Evolutionary conservation across 2,113 vertebrate genomes (phyloP).

Genomic region (Salvelinus alpinus): DNA sequence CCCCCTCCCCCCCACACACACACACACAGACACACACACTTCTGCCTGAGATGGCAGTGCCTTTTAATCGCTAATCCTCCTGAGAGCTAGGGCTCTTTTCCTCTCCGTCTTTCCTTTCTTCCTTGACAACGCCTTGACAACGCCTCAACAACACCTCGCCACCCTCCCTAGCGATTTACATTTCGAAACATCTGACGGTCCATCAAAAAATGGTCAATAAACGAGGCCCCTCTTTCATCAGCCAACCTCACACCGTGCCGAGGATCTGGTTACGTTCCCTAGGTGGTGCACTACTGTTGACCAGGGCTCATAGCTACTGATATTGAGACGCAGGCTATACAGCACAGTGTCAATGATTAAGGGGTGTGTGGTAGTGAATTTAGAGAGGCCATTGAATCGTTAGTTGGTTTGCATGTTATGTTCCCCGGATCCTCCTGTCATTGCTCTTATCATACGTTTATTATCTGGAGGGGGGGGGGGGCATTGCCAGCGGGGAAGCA

Average conservation of each 20-base stretch:
- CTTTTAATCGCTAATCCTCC: slow-evolving; percentile 63
- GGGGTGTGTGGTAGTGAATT: slow-evolving; percentile 25
- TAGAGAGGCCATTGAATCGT: too few relatives aligned
- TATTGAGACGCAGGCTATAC: slow-evolving; percentile 17
- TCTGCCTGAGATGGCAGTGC: neutral
- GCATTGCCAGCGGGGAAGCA: slow-evolving; percentile 62
- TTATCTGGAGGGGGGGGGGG: slow-evolving; percentile 58
- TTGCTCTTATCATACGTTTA: slow-evolving; percentile 67
- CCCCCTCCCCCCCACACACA: too few relatives aligned
- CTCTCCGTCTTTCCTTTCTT: slow-evolving; percentile 44
- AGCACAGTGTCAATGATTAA: slow-evolving; percentile 63
- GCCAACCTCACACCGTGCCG: slow-evolving; percentile 12
- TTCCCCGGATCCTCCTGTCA: slow-evolving; percentile 54
- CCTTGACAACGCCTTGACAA: slow-evolving; percentile 13
- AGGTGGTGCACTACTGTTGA: neutral
- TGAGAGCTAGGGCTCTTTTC: slow-evolving; percentile 49
- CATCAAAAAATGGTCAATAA: slow-evolving; percentile 73
- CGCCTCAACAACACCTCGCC: neutral
- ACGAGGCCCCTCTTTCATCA: slow-evolving; percentile 72
- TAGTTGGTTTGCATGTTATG: slow-evolving; percentile 48
- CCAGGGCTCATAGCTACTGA: too few relatives aligned
- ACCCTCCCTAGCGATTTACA: slow-evolving; percentile 67
- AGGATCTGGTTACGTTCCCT: slow-evolving; percentile 6
- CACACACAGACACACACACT: too few relatives aligned
- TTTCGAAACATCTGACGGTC: slow-evolving; percentile 75